Evolutionary conservation across 2,113 vertebrate genomes (phyloP).

Genomic region (Gracilinanus agilis): DNA sequence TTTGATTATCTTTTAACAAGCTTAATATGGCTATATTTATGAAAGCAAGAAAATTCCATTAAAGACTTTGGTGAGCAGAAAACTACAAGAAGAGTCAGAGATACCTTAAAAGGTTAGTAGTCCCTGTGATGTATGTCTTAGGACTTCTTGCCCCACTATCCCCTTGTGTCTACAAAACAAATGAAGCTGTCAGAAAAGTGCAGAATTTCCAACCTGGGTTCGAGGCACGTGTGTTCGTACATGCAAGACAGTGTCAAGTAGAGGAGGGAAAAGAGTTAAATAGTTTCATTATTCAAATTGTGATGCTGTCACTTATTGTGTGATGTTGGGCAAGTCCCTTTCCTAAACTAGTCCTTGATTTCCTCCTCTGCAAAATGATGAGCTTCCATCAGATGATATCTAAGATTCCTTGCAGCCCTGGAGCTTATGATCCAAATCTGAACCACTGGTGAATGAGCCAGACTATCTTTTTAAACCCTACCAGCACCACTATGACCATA

Average conservation of each 20-base stretch:
- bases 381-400: neutral
- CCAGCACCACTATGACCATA: too few relatives aligned
- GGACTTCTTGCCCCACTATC: neutral
- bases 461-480: too few relatives aligned
- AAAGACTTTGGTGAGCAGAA: accelerated
- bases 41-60: neutral
- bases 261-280: neutral
- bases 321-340: neutral
- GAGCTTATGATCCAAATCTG: neutral
- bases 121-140: neutral
- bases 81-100: too few relatives aligned
- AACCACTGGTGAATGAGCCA: neutral
- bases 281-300: neutral
- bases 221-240: neutral
- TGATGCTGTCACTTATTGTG: neutral
- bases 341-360: neutral
- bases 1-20: neutral
- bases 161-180: neutral
- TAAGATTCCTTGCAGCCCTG: neutral
- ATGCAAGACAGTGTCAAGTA: neutral
- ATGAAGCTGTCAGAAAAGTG: accelerated
- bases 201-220: neutral
- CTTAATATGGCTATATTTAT: neutral
- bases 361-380: neutral
- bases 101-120: neutral